These are phyloP conservation scores for Eleginops maclovinus DNA, from an alignment of 2,113 vertebrate genomes.

Conservation along the genomic window DNA sequence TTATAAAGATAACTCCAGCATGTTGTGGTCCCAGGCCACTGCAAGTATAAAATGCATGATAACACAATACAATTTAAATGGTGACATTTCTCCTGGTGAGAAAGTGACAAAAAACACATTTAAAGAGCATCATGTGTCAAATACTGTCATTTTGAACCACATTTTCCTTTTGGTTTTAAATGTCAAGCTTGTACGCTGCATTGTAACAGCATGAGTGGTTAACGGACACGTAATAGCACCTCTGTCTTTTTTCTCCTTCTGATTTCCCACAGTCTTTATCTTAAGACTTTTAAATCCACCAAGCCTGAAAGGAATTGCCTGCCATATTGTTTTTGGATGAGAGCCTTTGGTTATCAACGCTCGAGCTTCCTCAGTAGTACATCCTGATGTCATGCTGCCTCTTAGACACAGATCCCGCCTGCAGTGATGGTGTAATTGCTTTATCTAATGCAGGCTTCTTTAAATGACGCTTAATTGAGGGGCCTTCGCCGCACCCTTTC, in stretches of 20 bases:
- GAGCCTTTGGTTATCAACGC: constrained; percentile 16
- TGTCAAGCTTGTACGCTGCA: constrained; percentile 22
- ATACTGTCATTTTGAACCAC: background rate
- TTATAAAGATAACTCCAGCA: constrained; percentile 73
- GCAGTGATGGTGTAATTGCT: constrained; percentile 67
- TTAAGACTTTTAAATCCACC: background rate
- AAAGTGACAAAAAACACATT: constrained; percentile 2
- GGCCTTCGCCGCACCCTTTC: constrained; percentile 74
- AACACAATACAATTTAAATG: background rate
- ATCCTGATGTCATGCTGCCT: constrained; percentile 49
- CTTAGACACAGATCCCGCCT: constrained; percentile 41
- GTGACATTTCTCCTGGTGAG: constrained; percentile 12
- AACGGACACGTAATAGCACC: constrained; percentile 5
- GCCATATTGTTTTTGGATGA: constrained; percentile 45
- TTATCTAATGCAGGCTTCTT: constrained; percentile 72
- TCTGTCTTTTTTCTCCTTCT: background rate
- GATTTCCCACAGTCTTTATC: constrained; percentile 26
- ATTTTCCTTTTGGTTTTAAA: constrained; percentile 35
- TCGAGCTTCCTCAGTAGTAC: constrained; percentile 48
- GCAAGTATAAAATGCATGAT: constrained; percentile 41
- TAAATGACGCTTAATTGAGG: constrained; percentile 73
- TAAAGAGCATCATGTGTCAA: background rate
- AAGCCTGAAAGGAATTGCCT: constrained; percentile 23
- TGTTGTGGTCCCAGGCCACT: constrained; percentile 42
- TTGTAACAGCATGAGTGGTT: background rate